phyloP scores from a whole-genome alignment of 2,797 vertebrate genomes.

The Chelon auratus region DNA sequence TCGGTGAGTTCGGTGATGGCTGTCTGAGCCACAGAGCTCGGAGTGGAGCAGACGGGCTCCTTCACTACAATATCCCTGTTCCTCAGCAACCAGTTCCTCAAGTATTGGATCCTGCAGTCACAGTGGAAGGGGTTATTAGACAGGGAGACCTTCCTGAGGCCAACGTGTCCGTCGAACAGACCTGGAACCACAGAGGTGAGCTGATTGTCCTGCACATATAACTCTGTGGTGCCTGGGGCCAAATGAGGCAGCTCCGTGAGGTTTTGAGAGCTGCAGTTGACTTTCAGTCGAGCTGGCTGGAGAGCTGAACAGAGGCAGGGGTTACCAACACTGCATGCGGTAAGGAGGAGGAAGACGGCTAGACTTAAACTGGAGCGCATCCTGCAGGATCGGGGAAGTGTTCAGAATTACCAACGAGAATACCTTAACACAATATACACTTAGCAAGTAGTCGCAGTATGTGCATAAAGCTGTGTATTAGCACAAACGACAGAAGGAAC shows the following conservation, averaged over 20 bases:
- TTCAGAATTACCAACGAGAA: not conserved
- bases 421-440: not conserved
- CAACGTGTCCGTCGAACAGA: conserved; percentile 77
- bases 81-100: conserved; percentile 84
- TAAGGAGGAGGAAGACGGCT: conserved; percentile 72
- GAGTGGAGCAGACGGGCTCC: conserved; percentile 78
- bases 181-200: conserved; percentile 80
- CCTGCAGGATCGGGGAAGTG: conserved; percentile 64
- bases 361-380: conserved; percentile 75
- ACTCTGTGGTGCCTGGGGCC: conserved; percentile 74
- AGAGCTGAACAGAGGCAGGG: conserved; percentile 72
- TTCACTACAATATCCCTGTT: conserved; percentile 55
- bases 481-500: not conserved
- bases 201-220: conserved; percentile 79
- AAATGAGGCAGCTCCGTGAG: conserved; percentile 72
- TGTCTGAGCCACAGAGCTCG: conserved; percentile 69
- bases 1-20: conserved; percentile 74
- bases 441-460: not conserved
- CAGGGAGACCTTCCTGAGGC: conserved; percentile 76
- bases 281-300: conserved; percentile 49
- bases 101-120: conserved; percentile 84
- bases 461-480: not conserved
- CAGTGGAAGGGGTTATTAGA: conserved; percentile 87
- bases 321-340: conserved; percentile 16
- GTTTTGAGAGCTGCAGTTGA: conserved; percentile 81